A percentile compares a stretch with the other conserved stretches of the same genome.
Conservation (phyloP, 1,140 invertebrate genomes). For the Drosophila cardini region DNA sequence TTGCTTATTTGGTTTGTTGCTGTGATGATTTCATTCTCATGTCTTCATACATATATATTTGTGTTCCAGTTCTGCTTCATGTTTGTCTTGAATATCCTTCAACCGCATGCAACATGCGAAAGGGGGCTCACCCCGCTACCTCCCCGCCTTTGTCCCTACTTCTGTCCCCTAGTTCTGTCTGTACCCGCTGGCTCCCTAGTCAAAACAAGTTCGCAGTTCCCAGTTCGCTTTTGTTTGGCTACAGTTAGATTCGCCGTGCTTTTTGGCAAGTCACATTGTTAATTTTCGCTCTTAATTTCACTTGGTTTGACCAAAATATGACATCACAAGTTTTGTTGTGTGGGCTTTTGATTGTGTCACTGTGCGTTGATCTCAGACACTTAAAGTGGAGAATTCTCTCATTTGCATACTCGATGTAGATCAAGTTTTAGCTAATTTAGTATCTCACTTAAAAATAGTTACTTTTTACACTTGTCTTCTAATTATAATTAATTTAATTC, state of each 20-base stretch:
- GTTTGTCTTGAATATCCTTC: slow-evolving; percentile 49
- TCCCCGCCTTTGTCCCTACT: background rate
- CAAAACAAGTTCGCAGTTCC: slow-evolving; percentile 46
- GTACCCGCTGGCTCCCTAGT: background rate
- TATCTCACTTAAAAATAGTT: background rate
- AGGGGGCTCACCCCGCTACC: slow-evolving; percentile 1
- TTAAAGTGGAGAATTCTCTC: slow-evolving; percentile 2
- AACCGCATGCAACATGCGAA: slow-evolving; percentile 63
- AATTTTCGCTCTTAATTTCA: slow-evolving; percentile 62
- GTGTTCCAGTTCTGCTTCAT: slow-evolving; percentile 28
- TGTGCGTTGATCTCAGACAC: slow-evolving; percentile 22
- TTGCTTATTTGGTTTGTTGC: slow-evolving; percentile 18
- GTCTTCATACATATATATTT: slow-evolving; percentile 9
- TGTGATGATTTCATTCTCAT: slow-evolving; percentile 68
- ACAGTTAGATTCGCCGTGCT: slow-evolving; percentile 10
- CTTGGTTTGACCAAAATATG: slow-evolving; percentile 56
- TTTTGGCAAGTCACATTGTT: slow-evolving; percentile 56
- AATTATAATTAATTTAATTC: background rate
- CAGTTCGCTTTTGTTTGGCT: slow-evolving; percentile 21
- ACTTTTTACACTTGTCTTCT: background rate
- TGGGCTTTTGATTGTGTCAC: slow-evolving; percentile 46
- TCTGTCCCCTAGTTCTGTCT: background rate
- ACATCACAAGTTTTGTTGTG: slow-evolving; percentile 68
- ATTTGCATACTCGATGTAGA: background rate
- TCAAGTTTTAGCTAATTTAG: background rate